Conservation (phyloP, 2,888 invertebrate species). For the Pristionchus exspectatus region DNA sequence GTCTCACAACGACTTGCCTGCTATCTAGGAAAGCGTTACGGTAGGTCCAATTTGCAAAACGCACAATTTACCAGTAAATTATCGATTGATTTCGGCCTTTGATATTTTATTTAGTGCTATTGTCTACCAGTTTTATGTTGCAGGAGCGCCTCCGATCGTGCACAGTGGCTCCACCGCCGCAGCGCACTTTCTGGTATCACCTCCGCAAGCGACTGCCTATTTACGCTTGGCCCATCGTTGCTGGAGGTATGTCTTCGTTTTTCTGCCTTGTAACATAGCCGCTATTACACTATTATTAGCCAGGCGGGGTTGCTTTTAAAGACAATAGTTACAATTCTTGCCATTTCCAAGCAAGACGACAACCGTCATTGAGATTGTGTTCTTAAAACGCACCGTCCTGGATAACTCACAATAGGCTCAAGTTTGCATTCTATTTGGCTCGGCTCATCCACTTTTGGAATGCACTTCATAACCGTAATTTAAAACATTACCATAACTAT, state of each 20-base stretch:
- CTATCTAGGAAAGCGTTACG: not conserved
- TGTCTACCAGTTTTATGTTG: too few species aligned
- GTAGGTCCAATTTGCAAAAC: not conserved
- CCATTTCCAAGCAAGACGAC: too few species aligned
- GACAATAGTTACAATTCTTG: too few species aligned
- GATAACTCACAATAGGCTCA: too few species aligned
- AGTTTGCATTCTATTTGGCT: too few species aligned
- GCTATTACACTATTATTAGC: too few species aligned
- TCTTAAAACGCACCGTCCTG: too few species aligned
- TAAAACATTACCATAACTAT: not conserved
- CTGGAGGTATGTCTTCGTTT: conserved; percentile 59
- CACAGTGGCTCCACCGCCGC: conserved; percentile 53
- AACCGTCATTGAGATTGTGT: too few species aligned
- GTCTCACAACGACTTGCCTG: not conserved
- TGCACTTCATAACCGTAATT: too few species aligned
- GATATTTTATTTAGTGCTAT: not conserved
- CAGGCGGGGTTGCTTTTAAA: too few species aligned
- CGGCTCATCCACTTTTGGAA: too few species aligned
- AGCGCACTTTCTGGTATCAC: conserved; percentile 59
- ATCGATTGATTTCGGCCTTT: not conserved
- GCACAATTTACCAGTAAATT: not conserved
- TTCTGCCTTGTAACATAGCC: not conserved
- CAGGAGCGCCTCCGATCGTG: conserved; percentile 44
- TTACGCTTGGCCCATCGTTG: conserved; percentile 69
- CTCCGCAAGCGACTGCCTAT: conserved; percentile 66